Conservation (phyloP, 23 tunicate genomes). For the Trididemnum clinides region DNA sequence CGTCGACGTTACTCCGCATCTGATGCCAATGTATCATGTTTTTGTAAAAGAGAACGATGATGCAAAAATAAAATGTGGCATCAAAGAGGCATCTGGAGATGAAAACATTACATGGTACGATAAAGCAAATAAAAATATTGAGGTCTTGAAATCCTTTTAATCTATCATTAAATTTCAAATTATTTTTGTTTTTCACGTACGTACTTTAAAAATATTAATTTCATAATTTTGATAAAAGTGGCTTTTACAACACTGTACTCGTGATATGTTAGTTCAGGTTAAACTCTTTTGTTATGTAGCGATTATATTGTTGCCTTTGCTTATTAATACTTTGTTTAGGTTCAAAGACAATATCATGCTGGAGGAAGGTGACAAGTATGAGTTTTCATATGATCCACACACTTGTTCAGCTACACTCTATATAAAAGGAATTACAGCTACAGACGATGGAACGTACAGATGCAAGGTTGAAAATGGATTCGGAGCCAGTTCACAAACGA, state of each 20-base stretch:
- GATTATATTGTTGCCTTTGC: too few species aligned
- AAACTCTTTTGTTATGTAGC: too few species aligned
- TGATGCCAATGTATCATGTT: conserved; percentile 90
- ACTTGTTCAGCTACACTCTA: conserved; percentile 70
- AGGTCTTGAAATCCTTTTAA: too few species aligned
- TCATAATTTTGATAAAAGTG: too few species aligned
- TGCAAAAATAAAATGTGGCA: conserved; percentile 80
- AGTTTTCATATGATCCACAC: conserved; percentile 63
- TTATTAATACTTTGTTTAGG: too few species aligned
- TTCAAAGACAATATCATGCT: conserved; percentile 67
- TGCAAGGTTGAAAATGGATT: conserved; percentile 88
- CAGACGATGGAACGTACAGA: conserved; percentile 94
- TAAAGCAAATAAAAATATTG: too few species aligned
- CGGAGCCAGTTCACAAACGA: conserved; percentile 49
- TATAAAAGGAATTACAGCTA: conserved; percentile 67
- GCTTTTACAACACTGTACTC: too few species aligned
- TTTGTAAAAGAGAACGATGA: conserved; percentile 84
- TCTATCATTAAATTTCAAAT: too few species aligned
- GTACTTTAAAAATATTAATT: too few species aligned
- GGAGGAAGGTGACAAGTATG: conserved; percentile 87
- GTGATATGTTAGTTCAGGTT: too few species aligned
- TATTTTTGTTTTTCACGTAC: too few species aligned
- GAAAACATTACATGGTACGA: conserved; percentile 93
- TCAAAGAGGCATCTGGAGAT: conserved; percentile 51
- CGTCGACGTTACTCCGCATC: conserved; percentile 73